These are phyloP conservation scores for Xenentodon cancila DNA, from an alignment of 2,797 vertebrate species.

Conservation along the genomic window DNA sequence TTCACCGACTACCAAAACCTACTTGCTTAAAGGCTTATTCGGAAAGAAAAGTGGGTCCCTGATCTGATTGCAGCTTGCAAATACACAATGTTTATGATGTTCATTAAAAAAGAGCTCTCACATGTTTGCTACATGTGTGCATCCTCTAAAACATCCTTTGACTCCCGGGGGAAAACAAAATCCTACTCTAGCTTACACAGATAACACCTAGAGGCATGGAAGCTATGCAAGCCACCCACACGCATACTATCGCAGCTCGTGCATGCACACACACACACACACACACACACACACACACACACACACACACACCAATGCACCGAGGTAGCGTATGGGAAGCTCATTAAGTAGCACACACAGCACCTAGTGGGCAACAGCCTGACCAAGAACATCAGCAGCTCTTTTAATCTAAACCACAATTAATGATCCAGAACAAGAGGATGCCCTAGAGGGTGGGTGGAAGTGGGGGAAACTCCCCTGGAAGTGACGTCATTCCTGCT, in stretches of 20 bases:
- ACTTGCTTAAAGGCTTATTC: constrained; percentile 56
- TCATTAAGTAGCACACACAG: constrained; percentile 69
- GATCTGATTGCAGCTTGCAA: constrained; percentile 54
- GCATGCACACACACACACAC: background rate
- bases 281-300: background rate
- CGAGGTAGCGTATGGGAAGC: constrained; percentile 54
- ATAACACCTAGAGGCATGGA: constrained; percentile 52
- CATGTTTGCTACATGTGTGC: constrained; percentile 32
- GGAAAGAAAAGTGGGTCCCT: constrained; percentile 37
- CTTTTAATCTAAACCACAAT: constrained; percentile 67
- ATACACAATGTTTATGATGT: constrained; percentile 35
- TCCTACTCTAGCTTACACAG: constrained; percentile 33
- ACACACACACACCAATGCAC: background rate
- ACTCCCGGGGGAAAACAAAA: constrained; percentile 42
- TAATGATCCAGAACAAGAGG: constrained; percentile 69
- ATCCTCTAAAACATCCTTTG: constrained; percentile 44
- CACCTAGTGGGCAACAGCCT: constrained; percentile 54
- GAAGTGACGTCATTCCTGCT: constrained; percentile 46
- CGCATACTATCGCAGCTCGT: constrained; percentile 5
- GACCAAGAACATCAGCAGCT: constrained; percentile 69
- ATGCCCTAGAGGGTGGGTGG: constrained; percentile 21
- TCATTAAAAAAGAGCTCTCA: constrained; percentile 14
- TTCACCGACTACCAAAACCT: constrained; percentile 59
- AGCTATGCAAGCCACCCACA: constrained; percentile 43
- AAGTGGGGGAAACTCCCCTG: constrained; percentile 16